Evolutionary conservation across 2,113 vertebrate species (phyloP).

Genomic region (Tricholaema leucomelas): DNA sequence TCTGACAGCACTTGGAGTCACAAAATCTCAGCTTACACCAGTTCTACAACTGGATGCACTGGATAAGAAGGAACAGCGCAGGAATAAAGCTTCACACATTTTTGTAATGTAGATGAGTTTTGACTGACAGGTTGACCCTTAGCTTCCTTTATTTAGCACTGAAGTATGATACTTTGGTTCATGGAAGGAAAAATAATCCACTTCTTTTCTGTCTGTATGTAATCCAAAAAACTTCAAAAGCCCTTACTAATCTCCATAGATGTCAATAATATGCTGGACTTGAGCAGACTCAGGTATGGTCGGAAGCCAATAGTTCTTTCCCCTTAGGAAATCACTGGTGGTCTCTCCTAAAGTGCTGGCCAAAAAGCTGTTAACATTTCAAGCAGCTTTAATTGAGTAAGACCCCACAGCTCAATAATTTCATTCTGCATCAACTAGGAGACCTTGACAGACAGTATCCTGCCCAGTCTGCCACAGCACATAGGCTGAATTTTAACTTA

Average conservation of each 20-base stretch:
- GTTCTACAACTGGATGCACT: background rate
- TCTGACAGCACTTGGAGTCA: background rate
- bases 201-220: background rate
- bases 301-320: background rate
- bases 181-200: slow-evolving; percentile 39
- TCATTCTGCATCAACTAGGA: background rate
- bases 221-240: slow-evolving; percentile 29
- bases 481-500: background rate
- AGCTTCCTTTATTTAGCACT: slow-evolving; percentile 21
- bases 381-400: slow-evolving; percentile 14
- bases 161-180: background rate
- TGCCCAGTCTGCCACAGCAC: background rate
- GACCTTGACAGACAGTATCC: background rate
- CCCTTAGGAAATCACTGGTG: slow-evolving; percentile 14
- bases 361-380: background rate
- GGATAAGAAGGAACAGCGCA: background rate
- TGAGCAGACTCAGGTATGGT: background rate
- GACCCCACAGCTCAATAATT: background rate
- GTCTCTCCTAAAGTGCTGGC: background rate
- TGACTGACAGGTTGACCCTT: slow-evolving; percentile 38
- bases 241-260: background rate
- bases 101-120: slow-evolving; percentile 34
- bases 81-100: background rate
- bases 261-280: background rate
- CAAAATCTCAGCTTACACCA: background rate